Percentiles rank a stretch among this genome's conserved stretches.
These are phyloP conservation scores for Hybos culiciformis DNA, from an alignment of 2,888 invertebrate genomes.

Conservation along the genomic window DNA sequence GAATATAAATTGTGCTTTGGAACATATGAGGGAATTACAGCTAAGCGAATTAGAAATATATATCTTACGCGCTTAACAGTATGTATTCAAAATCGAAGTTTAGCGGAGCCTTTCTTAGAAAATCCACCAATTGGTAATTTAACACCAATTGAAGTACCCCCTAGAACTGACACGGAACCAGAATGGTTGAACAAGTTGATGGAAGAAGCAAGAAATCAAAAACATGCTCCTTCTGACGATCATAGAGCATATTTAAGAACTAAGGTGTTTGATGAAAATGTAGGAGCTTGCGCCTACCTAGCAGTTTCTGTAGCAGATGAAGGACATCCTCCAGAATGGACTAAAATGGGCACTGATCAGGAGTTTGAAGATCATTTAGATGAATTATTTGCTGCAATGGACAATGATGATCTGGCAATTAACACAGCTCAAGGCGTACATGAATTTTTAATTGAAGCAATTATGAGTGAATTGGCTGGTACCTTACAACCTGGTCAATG, in stretches of 20 bases:
- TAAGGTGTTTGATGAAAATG: conserved; percentile 18
- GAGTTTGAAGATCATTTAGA: not conserved
- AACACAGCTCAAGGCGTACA: not conserved
- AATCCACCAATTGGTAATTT: not conserved
- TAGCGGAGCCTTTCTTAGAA: conserved; percentile 1
- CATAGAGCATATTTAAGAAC: conserved; percentile 15
- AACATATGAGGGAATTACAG: conserved; percentile 7
- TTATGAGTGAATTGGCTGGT: conserved; percentile 24
- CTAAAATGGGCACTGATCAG: conserved; percentile 10
- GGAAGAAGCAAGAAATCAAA: not conserved
- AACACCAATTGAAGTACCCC: not conserved
- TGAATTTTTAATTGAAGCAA: conserved; percentile 15
- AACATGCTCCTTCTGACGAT: conserved; percentile 6
- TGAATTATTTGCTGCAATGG: not conserved
- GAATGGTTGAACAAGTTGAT: conserved; percentile 10
- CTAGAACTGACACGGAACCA: conserved; percentile 6
- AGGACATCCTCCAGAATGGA: conserved; percentile 14
- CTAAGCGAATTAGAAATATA: conserved; percentile 11
- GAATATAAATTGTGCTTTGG: conserved; percentile 12
- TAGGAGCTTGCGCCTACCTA: conserved; percentile 20
- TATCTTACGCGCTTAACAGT: conserved; percentile 9
- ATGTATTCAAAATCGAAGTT: conserved; percentile 2
- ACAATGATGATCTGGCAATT: not conserved
- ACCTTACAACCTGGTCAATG: conserved; percentile 13
- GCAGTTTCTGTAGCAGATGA: conserved; percentile 18